These are phyloP conservation scores for Pentalonia nigronervosa DNA, from an alignment of 1,140 invertebrate species.

Conservation along the genomic window DNA sequence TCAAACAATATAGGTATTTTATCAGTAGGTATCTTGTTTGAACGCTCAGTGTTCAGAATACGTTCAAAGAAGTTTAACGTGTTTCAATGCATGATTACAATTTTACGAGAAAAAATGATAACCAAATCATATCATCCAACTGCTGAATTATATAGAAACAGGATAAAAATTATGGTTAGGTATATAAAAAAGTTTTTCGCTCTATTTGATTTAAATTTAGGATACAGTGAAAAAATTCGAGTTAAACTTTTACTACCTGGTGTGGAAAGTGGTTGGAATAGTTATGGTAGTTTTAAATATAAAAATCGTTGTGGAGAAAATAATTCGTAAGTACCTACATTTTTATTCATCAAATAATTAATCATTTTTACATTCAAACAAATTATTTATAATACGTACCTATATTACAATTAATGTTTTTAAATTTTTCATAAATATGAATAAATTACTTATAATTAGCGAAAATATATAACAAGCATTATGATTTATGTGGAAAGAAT, in stretches of 20 bases:
- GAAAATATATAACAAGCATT: background rate
- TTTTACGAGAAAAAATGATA: background rate
- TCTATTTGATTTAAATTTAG: background rate
- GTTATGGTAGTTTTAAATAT: conserved; percentile 38
- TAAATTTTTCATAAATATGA: background rate
- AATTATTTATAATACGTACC: background rate
- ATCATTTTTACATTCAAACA: background rate
- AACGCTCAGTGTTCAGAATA: conserved; percentile 9
- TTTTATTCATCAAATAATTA: background rate
- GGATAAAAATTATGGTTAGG: background rate
- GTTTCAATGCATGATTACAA: background rate
- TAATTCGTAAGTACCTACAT: conserved; percentile 28
- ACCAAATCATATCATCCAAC: background rate
- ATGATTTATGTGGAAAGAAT: conserved; percentile 27
- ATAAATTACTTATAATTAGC: background rate
- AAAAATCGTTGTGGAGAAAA: background rate
- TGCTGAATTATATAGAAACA: background rate
- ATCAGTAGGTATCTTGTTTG: background rate
- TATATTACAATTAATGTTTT: background rate
- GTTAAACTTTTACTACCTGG: background rate
- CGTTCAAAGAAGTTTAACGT: background rate
- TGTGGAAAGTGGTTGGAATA: background rate
- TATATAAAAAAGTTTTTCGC: conserved; percentile 7
- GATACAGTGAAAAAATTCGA: background rate
- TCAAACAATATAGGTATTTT: background rate